These are phyloP conservation scores for Allobates femoralis DNA, from an alignment of 2,797 vertebrate species.

Conservation along the genomic window DNA sequence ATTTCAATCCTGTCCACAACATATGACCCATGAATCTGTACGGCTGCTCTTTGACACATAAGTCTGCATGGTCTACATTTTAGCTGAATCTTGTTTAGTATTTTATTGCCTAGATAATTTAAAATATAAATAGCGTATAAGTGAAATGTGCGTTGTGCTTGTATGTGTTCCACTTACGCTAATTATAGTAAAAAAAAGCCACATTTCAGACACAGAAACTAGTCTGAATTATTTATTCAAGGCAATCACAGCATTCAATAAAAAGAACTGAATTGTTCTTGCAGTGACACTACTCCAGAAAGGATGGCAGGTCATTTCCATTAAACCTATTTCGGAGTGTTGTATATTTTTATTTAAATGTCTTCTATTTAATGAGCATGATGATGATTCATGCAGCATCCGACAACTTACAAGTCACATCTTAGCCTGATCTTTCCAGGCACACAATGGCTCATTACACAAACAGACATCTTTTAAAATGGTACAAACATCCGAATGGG, in stretches of 20 bases:
- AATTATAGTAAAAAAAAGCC: background rate
- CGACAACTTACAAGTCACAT: constrained; percentile 5
- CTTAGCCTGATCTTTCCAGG: constrained; percentile 19
- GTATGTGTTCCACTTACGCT: no score
- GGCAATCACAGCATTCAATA: no score
- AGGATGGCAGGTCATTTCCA: background rate
- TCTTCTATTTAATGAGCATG: constrained; percentile 18
- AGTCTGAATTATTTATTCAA: background rate
- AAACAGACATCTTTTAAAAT: constrained; percentile 19
- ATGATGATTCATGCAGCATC: background rate
- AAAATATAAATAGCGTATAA: background rate
- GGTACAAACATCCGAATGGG: background rate
- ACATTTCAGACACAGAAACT: background rate
- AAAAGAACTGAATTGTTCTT: background rate
- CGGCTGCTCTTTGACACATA: no score
- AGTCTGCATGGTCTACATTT: background rate
- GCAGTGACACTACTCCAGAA: constrained; percentile 15
- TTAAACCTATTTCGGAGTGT: constrained; percentile 18
- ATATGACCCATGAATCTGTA: no score
- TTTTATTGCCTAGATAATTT: background rate
- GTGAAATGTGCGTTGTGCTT: background rate
- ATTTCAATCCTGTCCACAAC: no score
- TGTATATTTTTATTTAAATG: background rate
- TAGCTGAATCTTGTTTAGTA: background rate
- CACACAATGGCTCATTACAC: constrained; percentile 39